phyloP scores from a whole-genome alignment of 2,113 vertebrate genomes.

The Microcebus jonahi region DNA sequence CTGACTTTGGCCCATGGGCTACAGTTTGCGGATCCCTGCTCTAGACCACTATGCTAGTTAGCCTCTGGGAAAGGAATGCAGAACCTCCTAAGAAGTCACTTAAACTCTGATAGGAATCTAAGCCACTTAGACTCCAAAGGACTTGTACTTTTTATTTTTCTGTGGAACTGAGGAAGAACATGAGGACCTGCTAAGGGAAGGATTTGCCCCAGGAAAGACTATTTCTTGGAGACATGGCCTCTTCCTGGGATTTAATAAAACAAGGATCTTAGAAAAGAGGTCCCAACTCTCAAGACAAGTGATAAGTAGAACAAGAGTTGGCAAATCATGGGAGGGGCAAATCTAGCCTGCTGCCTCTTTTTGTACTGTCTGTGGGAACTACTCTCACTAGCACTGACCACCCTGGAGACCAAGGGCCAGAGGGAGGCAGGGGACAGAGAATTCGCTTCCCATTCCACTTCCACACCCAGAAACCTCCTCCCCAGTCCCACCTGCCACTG shows the following conservation, averaged over 20 bases:
- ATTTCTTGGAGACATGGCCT: background rate
- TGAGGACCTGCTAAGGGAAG: background rate
- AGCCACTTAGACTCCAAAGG: background rate
- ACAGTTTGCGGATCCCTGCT: background rate
- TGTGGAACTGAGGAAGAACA: slow-evolving; percentile 6
- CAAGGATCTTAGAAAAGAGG: background rate
- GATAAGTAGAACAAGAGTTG: background rate
- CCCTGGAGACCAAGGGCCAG: background rate
- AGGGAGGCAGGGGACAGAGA: no score
- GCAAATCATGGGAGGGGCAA: background rate
- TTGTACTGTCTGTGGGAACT: background rate
- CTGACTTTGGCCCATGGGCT: background rate
- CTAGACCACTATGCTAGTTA: background rate
- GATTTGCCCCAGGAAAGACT: background rate
- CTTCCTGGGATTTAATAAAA: slow-evolving; percentile 14
- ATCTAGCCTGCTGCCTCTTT: background rate
- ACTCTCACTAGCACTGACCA: no score
- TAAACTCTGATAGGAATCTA: background rate
- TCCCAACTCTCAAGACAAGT: background rate
- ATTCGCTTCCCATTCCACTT: background rate
- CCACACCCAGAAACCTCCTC: background rate
- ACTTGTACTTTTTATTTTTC: background rate
- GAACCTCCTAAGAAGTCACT: background rate
- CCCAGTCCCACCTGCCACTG: background rate
- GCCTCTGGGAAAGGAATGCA: background rate